Evolutionary conservation across 2,888 invertebrate species (phyloP), one percentile per base, ranked within the genome.

Genomic region (Drosophila nr. medialis): DNA sequence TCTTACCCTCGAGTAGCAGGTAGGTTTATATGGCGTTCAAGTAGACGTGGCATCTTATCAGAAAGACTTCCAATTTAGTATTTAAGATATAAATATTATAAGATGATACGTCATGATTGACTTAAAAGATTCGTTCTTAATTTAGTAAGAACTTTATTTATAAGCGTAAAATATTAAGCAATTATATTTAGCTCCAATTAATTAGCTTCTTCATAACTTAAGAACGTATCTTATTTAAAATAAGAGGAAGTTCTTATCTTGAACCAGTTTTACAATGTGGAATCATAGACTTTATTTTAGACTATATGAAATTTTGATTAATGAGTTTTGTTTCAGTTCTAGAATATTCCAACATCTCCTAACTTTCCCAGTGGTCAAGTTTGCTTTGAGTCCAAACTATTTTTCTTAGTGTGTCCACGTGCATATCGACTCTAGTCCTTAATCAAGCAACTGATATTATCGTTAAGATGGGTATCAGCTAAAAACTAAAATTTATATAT

Each of bases 401-500:
- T 53, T 53, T n/a, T 40, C 11, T 8, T 1, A 34, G 53, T 53
- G 53, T 34, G 15, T 1, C 15, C n/a, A n/a, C n/a, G n/a, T n/a
- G n/a, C n/a, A n/a, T n/a, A n/a, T n/a, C 11, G 36, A 36, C 15
- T 30, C 72, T 51, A 55, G 63, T 73, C 72, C 80, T 71, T 64
- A 4, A 69, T 69, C 66, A 64, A 68, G 62, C 76, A 67, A 70
- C 69, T 38, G 69, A 53, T 72, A 69, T 74, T 78, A 78, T 80
- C 78, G 67, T 77, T 70, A 51, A 66, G 64, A 51, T 40, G n/a
- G n/a, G n/a, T n/a, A n/a, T n/a, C n/a, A n/a, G n/a, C n/a, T n/a
- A n/a, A n/a, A n/a, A n/a, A n/a, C n/a, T n/a, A n/a, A n/a, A n/a
- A n/a, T n/a, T n/a, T n/a, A n/a, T n/a, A n/a, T n/a, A n/a, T n/a